Conservation (phyloP, 2,888 invertebrate species). For the Dasypogon diadema region DNA sequence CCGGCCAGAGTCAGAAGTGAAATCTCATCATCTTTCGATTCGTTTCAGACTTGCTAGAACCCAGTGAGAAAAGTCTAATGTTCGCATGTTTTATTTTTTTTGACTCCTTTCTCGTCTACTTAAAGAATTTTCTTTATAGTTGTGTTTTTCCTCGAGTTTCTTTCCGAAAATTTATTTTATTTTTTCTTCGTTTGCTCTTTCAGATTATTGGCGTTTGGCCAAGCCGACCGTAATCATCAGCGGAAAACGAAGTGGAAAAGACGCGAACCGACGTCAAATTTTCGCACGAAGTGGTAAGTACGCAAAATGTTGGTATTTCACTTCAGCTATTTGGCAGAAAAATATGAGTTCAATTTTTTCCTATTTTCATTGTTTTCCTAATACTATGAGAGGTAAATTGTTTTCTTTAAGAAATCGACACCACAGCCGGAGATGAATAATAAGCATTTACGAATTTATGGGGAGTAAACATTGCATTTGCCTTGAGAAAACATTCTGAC, state of each 20-base stretch:
- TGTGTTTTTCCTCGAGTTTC: constrained; percentile 37
- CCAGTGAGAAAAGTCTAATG: constrained; percentile 32
- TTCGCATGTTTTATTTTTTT: constrained; percentile 20
- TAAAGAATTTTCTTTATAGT: constrained; percentile 45
- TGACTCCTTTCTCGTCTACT: background rate
- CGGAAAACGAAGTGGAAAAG: constrained; percentile 36
- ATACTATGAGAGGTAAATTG: background rate
- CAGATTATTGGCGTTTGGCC: constrained; percentile 48
- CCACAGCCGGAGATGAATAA: no score
- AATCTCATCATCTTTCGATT: constrained; percentile 20
- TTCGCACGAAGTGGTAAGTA: constrained; percentile 33
- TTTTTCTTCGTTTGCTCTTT: constrained; percentile 38
- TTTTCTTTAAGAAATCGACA: no score
- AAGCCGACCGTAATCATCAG: constrained; percentile 43
- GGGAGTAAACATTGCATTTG: no score
- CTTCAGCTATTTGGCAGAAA: background rate
- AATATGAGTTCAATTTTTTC: background rate
- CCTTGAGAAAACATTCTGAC: no score
- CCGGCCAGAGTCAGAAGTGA: constrained; percentile 35
- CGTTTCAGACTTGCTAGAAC: constrained; percentile 11
- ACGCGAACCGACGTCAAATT: background rate
- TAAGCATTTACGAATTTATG: no score
- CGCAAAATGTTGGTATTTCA: background rate
- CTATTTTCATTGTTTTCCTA: background rate
- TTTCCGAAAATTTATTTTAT: constrained; percentile 39